These are phyloP conservation scores for Sebastes flavidus DNA, from an alignment of 2,797 vertebrate species.

Conservation along the genomic window DNA sequence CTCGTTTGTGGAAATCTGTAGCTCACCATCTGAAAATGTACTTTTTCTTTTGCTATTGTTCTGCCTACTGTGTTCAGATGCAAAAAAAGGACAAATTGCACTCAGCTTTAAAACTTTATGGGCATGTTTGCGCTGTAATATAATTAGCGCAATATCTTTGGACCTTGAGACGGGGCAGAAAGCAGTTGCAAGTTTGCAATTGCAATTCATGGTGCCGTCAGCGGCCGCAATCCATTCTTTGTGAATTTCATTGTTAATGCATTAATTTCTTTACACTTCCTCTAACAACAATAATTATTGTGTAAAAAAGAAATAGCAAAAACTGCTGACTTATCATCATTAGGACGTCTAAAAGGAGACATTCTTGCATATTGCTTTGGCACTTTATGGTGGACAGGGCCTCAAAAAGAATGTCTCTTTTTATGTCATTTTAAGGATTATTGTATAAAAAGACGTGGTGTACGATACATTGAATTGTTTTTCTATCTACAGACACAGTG, in stretches of 20 bases:
- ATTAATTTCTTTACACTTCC: no score
- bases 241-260: no score
- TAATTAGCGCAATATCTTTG: background rate
- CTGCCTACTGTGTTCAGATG: background rate
- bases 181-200: background rate
- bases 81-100: no score
- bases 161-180: background rate
- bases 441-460: background rate
- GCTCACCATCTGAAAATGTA: no score
- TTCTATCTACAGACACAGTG: slow-evolving; percentile 88
- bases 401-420: background rate
- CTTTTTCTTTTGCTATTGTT: background rate
- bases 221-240: no score
- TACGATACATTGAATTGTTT: background rate
- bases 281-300: no score
- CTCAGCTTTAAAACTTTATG: fast-evolving
- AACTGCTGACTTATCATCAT: background rate
- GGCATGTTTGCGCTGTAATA: background rate
- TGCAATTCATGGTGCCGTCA: no score
- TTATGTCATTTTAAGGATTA: background rate
- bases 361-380: background rate
- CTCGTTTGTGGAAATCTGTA: no score
- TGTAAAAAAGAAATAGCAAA: background rate
- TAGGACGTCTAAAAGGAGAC: background rate
- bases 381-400: background rate